Conservation (phyloP, 2,888 invertebrate genomes). For the Platerodrilus igneus region DNA sequence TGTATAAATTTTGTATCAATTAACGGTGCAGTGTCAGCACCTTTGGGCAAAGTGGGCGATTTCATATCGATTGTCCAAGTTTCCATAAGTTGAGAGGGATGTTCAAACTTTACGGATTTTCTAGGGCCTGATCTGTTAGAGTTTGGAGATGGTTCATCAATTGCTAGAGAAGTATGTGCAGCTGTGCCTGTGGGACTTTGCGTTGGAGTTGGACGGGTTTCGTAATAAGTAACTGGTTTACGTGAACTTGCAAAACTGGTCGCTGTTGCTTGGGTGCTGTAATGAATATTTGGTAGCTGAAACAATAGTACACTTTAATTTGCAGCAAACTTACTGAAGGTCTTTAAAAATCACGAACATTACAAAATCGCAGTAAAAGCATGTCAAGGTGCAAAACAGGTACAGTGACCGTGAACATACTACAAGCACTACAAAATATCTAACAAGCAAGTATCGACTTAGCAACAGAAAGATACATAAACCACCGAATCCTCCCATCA, state of each 20-base stretch:
- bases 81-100: constrained; percentile 37
- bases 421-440: too few relatives aligned
- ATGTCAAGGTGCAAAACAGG: too few relatives aligned
- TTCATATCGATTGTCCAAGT: constrained; percentile 43
- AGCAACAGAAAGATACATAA: too few relatives aligned
- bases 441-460: too few relatives aligned
- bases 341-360: too few relatives aligned
- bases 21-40: constrained; percentile 19
- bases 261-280: constrained; percentile 52
- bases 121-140: constrained; percentile 50
- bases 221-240: constrained; percentile 43
- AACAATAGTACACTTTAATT: too few relatives aligned
- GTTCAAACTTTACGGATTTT: constrained; percentile 70
- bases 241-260: constrained; percentile 53
- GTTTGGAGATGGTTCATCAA: constrained; percentile 47
- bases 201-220: constrained; percentile 53
- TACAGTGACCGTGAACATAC: too few relatives aligned
- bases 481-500: too few relatives aligned
- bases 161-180: constrained; percentile 43
- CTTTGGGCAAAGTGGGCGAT: constrained; percentile 18
- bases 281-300: constrained; percentile 53
- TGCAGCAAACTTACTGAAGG: too few relatives aligned
- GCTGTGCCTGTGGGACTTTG: constrained; percentile 52
- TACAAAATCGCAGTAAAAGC: too few relatives aligned
- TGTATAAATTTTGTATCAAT: too few relatives aligned